Percentiles rank a stretch among this genome's conserved stretches.
Conservation (phyloP, 1,140 invertebrate species). For the Drosophila busckii region DNA sequence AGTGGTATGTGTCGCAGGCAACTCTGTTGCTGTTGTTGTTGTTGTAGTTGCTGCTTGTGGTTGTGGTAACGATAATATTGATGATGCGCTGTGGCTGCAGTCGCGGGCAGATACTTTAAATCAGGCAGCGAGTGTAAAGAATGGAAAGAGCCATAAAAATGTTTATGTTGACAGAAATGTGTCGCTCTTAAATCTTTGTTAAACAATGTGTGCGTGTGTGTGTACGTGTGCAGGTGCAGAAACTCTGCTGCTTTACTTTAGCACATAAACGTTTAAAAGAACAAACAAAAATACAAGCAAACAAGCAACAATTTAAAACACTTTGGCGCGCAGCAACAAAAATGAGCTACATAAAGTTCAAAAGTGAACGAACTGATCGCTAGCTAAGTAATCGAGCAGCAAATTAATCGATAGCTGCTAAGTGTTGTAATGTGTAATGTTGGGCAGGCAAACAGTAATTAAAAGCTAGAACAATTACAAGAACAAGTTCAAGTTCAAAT, state of each 20-base stretch:
- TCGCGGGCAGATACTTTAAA: conserved; percentile 56
- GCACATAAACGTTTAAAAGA: no score
- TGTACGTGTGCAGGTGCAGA: conserved; percentile 9
- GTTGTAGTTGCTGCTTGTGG: conserved; percentile 42
- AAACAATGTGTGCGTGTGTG: conserved; percentile 14
- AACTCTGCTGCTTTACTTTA: neutral
- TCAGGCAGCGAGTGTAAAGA: conserved; percentile 13
- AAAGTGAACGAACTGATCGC: no score
- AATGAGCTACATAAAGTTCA: no score
- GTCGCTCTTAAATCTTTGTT: conserved; percentile 39
- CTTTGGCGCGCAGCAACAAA: conserved; percentile 26
- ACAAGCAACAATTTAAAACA: no score
- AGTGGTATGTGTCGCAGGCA: conserved; percentile 59
- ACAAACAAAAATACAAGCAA: no score
- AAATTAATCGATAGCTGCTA: no score
- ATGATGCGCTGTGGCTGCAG: conserved; percentile 59
- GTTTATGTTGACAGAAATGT: conserved; percentile 46
- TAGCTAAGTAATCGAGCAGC: no score
- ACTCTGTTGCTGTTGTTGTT: conserved; percentile 50
- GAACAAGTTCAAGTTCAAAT: no score
- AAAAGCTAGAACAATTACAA: conserved; percentile 23
- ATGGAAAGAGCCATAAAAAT: conserved; percentile 60
- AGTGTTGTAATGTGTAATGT: no score
- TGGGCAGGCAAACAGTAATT: conserved; percentile 32
- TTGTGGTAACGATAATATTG: conserved; percentile 71